phyloP scores from a whole-genome alignment of 2,797 vertebrate genomes.

The Lindbergichthys nudifrons region DNA sequence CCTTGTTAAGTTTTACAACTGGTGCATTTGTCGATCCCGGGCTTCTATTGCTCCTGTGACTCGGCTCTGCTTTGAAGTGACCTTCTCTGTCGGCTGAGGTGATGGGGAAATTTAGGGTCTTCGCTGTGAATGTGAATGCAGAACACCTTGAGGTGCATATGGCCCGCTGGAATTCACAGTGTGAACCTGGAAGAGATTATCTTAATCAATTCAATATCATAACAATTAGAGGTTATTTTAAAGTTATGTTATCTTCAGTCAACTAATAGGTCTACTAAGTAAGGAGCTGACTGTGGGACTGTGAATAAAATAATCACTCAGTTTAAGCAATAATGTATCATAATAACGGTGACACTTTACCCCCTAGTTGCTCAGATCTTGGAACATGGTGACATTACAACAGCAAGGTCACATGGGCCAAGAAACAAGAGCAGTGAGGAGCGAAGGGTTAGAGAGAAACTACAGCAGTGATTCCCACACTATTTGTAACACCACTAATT shows the following conservation, averaged over 20 bases:
- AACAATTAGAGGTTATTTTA: slow-evolving; percentile 1
- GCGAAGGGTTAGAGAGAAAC: background rate
- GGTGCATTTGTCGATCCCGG: slow-evolving; percentile 82
- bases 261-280: background rate
- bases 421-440: slow-evolving; percentile 3
- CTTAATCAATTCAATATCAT: too few relatives aligned
- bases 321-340: background rate
- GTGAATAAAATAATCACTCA: background rate
- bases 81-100: slow-evolving; percentile 63
- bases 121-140: slow-evolving; percentile 63
- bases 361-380: background rate
- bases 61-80: slow-evolving; percentile 80
- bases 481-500: background rate
- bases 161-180: slow-evolving; percentile 16
- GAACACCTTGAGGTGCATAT: slow-evolving; percentile 47
- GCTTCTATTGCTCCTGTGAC: slow-evolving; percentile 78
- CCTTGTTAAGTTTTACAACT: slow-evolving; percentile 89
- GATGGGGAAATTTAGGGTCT: slow-evolving; percentile 62
- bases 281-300: background rate
- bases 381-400: background rate
- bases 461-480: background rate
- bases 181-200: slow-evolving; percentile 11
- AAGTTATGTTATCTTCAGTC: slow-evolving; percentile 14
- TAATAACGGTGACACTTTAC: background rate
- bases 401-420: slow-evolving; percentile 6